A percentile compares a stretch with the other conserved stretches of the same genome.
phyloP scores from a whole-genome alignment of 1,140 invertebrate genomes.

The Chionoecetes opilio region DNA sequence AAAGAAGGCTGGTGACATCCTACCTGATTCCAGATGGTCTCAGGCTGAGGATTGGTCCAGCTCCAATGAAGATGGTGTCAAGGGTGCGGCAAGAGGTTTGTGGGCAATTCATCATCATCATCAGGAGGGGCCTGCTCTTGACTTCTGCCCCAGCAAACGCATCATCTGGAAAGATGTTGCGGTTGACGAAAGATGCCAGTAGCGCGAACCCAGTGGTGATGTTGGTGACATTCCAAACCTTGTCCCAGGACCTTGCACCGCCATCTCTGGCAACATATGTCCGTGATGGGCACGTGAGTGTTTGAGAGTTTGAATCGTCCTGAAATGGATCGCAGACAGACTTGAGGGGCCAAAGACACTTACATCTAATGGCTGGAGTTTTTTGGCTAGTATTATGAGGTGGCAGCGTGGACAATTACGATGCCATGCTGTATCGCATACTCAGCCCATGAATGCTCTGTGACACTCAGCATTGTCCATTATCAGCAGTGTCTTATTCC shows the following conservation, averaged over 20 bases:
- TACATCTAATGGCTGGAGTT: conserved; percentile 82
- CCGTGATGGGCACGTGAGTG: too few species aligned
- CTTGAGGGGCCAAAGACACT: conserved; percentile 83
- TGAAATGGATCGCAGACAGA: conserved; percentile 77
- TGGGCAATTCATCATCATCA: not conserved
- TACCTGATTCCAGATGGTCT: too few species aligned
- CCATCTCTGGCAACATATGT: conserved; percentile 64
- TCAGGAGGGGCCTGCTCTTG: too few species aligned
- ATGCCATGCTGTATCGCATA: conserved; percentile 81
- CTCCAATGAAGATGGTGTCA: too few species aligned
- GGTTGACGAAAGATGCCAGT: too few species aligned
- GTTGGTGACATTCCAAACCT: conserved; percentile 71
- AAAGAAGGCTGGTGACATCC: too few species aligned
- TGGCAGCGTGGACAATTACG: conserved; percentile 82
- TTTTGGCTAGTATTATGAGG: conserved; percentile 82
- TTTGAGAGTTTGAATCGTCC: conserved; percentile 39
- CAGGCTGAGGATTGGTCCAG: too few species aligned
- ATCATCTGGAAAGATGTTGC: too few species aligned
- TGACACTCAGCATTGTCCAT: too few species aligned
- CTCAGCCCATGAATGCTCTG: conserved; percentile 80
- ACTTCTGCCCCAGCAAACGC: too few species aligned
- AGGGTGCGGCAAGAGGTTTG: conserved; percentile 37
- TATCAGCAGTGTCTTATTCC: too few species aligned
- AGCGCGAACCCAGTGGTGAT: conserved; percentile 74
- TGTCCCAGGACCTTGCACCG: conserved; percentile 74